phyloP scores from a whole-genome alignment of 2,888 invertebrate genomes.

The Mythimna loreyi region DNA sequence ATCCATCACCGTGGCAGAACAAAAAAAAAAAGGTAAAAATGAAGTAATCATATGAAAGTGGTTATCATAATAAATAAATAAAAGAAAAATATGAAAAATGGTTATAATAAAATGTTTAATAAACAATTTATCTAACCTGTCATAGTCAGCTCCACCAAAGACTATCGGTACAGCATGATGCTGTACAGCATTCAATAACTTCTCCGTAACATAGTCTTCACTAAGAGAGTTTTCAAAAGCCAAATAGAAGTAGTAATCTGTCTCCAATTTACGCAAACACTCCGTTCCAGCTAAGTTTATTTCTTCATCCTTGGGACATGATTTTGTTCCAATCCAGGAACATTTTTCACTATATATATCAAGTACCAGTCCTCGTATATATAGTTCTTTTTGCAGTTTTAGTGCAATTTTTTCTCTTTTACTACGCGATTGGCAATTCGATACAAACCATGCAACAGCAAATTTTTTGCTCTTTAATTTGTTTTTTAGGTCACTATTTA shows the following conservation, averaged over 20 bases:
- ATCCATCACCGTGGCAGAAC: no score
- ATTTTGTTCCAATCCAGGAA: slow-evolving; percentile 51
- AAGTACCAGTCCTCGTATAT: slow-evolving; percentile 64
- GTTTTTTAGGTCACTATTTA: slow-evolving; percentile 64
- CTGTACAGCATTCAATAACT: slow-evolving; percentile 75
- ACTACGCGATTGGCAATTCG: slow-evolving; percentile 72
- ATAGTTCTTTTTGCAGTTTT: slow-evolving; percentile 65
- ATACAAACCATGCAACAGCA: slow-evolving; percentile 80
- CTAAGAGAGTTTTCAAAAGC: slow-evolving; percentile 80
- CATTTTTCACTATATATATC: slow-evolving; percentile 75
- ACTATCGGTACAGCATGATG: slow-evolving; percentile 79
- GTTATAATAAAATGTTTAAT: no score
- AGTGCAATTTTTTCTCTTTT: slow-evolving; percentile 65
- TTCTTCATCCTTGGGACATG: slow-evolving; percentile 3
- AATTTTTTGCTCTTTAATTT: slow-evolving; percentile 70
- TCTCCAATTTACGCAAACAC: slow-evolving; percentile 69
- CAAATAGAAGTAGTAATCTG: slow-evolving; percentile 79
- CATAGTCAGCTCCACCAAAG: slow-evolving; percentile 81
- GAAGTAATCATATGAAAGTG: no score
- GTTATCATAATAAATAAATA: no score
- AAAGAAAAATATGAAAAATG: no score
- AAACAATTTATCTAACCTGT: slow-evolving; percentile 68
- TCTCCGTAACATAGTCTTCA: slow-evolving; percentile 83
- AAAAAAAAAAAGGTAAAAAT: no score
- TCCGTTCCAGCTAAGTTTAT: background rate